phyloP scores from a whole-genome alignment of 2,888 invertebrate genomes.

The Chrysodeixis includens region DNA sequence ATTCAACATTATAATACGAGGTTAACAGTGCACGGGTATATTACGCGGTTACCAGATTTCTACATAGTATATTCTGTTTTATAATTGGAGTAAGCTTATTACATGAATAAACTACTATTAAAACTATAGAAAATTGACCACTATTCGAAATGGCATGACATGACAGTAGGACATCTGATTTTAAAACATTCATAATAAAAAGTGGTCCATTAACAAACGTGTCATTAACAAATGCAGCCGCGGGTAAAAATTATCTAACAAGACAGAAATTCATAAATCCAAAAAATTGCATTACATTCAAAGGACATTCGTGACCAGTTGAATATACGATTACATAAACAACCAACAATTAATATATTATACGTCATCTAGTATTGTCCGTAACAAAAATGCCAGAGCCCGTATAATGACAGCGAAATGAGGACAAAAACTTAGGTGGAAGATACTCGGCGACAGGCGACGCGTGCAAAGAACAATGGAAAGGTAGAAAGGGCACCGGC shows the following conservation, averaged over 20 bases:
- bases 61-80: neutral
- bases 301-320: too few species aligned
- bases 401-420: constrained; percentile 11
- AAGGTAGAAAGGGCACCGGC: constrained; percentile 17
- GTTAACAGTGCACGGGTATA: neutral
- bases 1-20: neutral
- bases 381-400: constrained; percentile 16
- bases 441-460: constrained; percentile 22
- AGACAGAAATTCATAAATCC: too few species aligned
- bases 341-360: neutral
- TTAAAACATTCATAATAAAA: too few species aligned
- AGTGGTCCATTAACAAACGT: too few species aligned
- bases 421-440: constrained; percentile 31
- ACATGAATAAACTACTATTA: too few species aligned
- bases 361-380: constrained; percentile 18
- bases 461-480: constrained; percentile 41
- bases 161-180: too few species aligned
- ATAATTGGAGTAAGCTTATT: too few species aligned
- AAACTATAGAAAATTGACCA: too few species aligned
- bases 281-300: too few species aligned
- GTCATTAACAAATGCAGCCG: too few species aligned
- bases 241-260: too few species aligned
- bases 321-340: neutral
- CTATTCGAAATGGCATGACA: too few species aligned
- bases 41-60: neutral